Conservation (phyloP, 1,140 invertebrate species). For the Druon quercuslanigerum region DNA sequence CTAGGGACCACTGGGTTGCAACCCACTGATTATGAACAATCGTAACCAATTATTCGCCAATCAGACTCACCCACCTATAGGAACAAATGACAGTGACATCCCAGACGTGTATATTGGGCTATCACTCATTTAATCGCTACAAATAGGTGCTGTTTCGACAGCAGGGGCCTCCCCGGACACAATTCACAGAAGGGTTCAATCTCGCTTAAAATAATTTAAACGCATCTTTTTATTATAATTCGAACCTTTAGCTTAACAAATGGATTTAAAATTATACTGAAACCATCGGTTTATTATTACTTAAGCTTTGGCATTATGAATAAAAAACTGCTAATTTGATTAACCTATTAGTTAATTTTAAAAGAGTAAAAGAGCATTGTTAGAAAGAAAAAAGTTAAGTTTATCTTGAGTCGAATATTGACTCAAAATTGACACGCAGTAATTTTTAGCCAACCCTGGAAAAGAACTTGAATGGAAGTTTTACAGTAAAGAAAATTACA, state of each 20-base stretch:
- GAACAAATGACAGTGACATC: conserved; percentile 32
- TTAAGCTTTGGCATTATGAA: too few relatives aligned
- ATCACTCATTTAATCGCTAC: conserved; percentile 18
- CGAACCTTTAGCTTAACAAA: background rate
- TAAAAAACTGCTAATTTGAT: too few relatives aligned
- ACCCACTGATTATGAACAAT: conserved; percentile 44
- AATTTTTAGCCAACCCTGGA: too few relatives aligned
- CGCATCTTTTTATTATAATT: background rate
- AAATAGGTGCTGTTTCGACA: conserved; percentile 23
- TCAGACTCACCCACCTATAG: conserved; percentile 39
- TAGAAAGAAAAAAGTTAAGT: too few relatives aligned
- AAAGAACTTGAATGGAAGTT: too few relatives aligned
- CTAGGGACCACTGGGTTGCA: conserved; percentile 33
- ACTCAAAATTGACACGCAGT: too few relatives aligned
- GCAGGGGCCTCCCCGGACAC: background rate
- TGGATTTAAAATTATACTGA: background rate
- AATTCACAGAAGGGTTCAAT: conserved; percentile 23
- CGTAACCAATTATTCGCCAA: conserved; percentile 47
- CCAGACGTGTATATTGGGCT: conserved; percentile 27
- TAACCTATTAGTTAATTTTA: too few relatives aligned
- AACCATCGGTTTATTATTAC: too few relatives aligned
- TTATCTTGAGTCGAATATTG: too few relatives aligned
- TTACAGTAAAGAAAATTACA: too few relatives aligned
- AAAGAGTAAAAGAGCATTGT: too few relatives aligned
- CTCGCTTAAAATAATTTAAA: conserved; percentile 4